phyloP scores from a whole-genome alignment of 2,888 invertebrate genomes.

The Drosophila buzzatii region DNA sequence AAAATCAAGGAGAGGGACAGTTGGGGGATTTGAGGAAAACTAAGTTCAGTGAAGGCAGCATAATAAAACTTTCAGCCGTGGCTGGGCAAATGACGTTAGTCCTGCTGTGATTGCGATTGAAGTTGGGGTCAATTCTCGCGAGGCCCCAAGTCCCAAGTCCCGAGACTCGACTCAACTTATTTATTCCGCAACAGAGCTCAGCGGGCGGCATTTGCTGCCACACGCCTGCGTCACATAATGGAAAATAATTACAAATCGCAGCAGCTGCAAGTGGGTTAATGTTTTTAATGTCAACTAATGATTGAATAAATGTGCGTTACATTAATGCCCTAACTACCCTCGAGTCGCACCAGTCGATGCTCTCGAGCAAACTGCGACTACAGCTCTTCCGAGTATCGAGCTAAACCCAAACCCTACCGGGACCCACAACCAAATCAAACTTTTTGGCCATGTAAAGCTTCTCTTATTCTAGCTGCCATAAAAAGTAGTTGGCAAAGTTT shows the following conservation, averaged over 20 bases:
- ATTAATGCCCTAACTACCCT: neutral
- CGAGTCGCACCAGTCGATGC: neutral
- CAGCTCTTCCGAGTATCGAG: conserved; percentile 5
- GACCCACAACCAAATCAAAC: neutral
- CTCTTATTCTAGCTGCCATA: neutral
- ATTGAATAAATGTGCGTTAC: conserved; percentile 27
- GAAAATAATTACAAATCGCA: conserved; percentile 77
- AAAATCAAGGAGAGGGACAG: neutral
- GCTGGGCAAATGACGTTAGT: conserved; percentile 62
- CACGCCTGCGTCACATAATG: conserved; percentile 59
- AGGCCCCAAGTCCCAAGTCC: conserved; percentile 28
- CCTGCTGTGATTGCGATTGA: conserved; percentile 78
- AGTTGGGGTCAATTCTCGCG: conserved; percentile 70
- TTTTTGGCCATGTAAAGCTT: neutral
- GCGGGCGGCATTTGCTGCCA: conserved; percentile 28
- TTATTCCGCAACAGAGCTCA: conserved; percentile 51
- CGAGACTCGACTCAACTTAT: conserved; percentile 48
- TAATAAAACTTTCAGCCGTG: conserved; percentile 70
- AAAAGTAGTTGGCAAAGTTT: conserved; percentile 6
- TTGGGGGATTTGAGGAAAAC: neutral
- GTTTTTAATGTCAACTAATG: conserved; percentile 68
- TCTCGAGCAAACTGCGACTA: neutral
- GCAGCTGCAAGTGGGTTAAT: conserved; percentile 44
- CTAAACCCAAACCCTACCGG: neutral
- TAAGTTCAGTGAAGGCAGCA: conserved; percentile 38